A percentile compares a stretch with the other conserved stretches of the same genome.
phyloP scores from a whole-genome alignment of 2,888 invertebrate species.

The Cheilosia vulpina region DNA sequence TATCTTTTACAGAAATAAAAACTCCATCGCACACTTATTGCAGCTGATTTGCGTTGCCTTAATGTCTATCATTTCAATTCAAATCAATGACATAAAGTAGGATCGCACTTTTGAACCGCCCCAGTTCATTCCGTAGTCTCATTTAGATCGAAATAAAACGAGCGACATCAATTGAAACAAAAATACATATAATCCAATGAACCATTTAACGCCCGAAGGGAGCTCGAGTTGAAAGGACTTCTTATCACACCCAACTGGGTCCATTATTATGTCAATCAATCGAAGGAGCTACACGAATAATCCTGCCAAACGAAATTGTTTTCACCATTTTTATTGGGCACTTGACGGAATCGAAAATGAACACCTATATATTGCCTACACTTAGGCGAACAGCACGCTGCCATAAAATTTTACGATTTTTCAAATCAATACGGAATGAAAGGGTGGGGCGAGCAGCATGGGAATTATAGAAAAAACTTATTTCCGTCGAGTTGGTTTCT shows the following conservation, averaged over 20 bases:
- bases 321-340: conserved; percentile 65
- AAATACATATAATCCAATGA: conserved; percentile 61
- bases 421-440: conserved; percentile 31
- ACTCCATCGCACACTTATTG: neutral
- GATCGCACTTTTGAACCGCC: conserved; percentile 12
- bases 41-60: neutral
- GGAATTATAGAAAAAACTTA: neutral
- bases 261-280: conserved; percentile 66
- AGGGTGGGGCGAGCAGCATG: neutral
- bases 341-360: conserved; percentile 65
- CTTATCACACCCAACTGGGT: conserved; percentile 16
- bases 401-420: conserved; percentile 62
- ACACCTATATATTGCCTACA: conserved; percentile 12
- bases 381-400: conserved; percentile 7
- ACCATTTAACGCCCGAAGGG: conserved; percentile 33
- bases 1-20: no score
- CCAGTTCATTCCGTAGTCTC: neutral
- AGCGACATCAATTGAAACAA: conserved; percentile 62
- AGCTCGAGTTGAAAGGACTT: conserved; percentile 2
- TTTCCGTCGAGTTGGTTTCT: conserved; percentile 19
- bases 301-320: conserved; percentile 43
- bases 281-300: conserved; percentile 46
- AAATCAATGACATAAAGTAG: conserved; percentile 17
- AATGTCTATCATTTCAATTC: neutral
- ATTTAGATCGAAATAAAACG: conserved; percentile 53